These are phyloP conservation scores for Lophotriccus pileatus DNA, from an alignment of 2,797 vertebrate species.

Conservation along the genomic window DNA sequence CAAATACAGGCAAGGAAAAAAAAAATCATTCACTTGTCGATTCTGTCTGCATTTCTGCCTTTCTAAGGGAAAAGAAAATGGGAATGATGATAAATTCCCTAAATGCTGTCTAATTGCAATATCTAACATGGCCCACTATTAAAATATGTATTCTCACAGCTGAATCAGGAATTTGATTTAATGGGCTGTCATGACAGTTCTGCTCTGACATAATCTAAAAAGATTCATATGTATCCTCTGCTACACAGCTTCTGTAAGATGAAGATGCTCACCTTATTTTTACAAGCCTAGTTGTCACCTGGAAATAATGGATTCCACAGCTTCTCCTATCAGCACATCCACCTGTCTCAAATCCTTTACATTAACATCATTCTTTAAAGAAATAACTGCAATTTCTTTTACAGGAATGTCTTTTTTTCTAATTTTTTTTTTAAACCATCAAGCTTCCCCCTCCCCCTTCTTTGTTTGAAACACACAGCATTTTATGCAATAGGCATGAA, in stretches of 20 bases:
- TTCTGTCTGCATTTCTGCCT: not conserved
- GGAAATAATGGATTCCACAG: constrained; percentile 68
- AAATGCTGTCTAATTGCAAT: not conserved
- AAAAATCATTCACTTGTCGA: not conserved
- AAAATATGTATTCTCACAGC: not conserved
- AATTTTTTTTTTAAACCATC: not conserved
- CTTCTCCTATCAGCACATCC: constrained; percentile 19
- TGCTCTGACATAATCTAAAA: constrained; percentile 18
- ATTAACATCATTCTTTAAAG: not conserved
- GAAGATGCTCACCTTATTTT: constrained; percentile 46
- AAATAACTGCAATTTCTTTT: not conserved
- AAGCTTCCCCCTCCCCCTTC: constrained; percentile 64
- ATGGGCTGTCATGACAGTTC: not conserved
- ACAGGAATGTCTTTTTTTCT: not conserved
- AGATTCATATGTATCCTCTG: not conserved
- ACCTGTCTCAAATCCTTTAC: constrained; percentile 26
- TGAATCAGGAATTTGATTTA: not conserved
- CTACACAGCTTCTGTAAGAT: constrained; percentile 1
- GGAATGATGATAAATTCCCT: not conserved
- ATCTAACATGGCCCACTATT: not conserved
- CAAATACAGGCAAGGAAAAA: not conserved
- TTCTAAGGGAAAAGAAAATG: not conserved
- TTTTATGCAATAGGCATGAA: constrained; percentile 36
- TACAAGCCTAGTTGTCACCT: constrained; percentile 55
- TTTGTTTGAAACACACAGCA: constrained; percentile 74